Conservation (phyloP, 2,797 vertebrate genomes). For the Tauraco hartlaubi region DNA sequence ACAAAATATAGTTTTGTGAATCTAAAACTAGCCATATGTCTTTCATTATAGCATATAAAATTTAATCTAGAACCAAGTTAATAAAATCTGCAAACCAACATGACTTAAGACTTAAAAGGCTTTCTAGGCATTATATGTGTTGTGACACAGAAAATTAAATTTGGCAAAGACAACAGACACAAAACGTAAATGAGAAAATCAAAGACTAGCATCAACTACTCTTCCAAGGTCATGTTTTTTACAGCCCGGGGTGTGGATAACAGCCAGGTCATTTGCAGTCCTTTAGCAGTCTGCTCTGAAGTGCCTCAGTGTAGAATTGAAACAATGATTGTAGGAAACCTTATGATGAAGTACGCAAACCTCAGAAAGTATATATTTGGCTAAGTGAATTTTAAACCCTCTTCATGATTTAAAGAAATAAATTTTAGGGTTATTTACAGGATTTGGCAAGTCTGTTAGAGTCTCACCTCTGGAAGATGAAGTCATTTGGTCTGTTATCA, state of each 20-base stretch:
- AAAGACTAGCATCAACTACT: neutral
- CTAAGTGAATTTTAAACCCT: neutral
- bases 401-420: neutral
- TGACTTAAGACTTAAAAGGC: neutral
- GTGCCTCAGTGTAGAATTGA: neutral
- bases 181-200: neutral
- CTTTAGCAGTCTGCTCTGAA: neutral
- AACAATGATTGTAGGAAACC: neutral
- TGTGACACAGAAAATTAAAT: neutral
- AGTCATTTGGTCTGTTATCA: neutral
- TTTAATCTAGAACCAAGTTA: neutral
- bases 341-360: neutral
- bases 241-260: neutral
- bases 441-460: neutral
- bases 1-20: neutral
- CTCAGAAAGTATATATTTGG: neutral
- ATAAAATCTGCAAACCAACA: neutral
- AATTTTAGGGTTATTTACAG: neutral
- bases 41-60: neutral
- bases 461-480: neutral
- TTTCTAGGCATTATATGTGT: neutral
- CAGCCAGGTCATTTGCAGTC: neutral
- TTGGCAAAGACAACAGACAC: neutral
- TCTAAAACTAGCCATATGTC: neutral
- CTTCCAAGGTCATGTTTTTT: neutral